These are phyloP conservation scores for Proisotoma minuta DNA, from an alignment of 2,888 invertebrate genomes.

Conservation along the genomic window DNA sequence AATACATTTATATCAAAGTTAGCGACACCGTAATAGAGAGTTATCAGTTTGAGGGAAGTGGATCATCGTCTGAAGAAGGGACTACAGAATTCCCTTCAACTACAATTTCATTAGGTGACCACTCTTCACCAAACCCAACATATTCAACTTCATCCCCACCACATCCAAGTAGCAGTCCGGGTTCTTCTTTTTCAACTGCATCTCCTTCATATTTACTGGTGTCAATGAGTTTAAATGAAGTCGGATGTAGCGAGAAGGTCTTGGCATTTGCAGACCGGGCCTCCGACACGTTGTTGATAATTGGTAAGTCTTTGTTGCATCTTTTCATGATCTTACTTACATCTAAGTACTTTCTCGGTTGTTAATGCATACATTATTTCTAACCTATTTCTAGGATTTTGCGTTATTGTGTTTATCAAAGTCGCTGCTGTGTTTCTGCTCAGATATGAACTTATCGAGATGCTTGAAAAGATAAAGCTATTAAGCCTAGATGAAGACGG, in stretches of 20 bases:
- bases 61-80: conserved; percentile 7
- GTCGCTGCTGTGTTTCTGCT: conserved; percentile 82
- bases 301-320: no score
- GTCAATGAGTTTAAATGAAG: conserved; percentile 49
- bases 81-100: conserved; percentile 16
- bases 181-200: conserved; percentile 5
- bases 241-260: conserved; percentile 69
- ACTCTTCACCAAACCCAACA: neutral
- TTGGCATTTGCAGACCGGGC: conserved; percentile 70
- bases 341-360: no score
- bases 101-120: neutral
- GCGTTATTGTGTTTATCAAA: conserved; percentile 82
- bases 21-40: conserved; percentile 13
- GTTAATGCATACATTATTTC: no score
- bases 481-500: conserved; percentile 63
- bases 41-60: conserved; percentile 16
- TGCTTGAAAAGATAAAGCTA: conserved; percentile 78
- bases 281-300: conserved; percentile 68
- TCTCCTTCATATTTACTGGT: conserved; percentile 51
- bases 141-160: conserved; percentile 8
- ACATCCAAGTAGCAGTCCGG: conserved; percentile 7
- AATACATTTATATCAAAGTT: conserved; percentile 1
- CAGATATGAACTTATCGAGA: conserved; percentile 53
- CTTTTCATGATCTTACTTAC: no score
- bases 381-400: no score